These are phyloP conservation scores for Tyria jacobaeae DNA, from an alignment of 2,888 invertebrate genomes.

Conservation along the genomic window DNA sequence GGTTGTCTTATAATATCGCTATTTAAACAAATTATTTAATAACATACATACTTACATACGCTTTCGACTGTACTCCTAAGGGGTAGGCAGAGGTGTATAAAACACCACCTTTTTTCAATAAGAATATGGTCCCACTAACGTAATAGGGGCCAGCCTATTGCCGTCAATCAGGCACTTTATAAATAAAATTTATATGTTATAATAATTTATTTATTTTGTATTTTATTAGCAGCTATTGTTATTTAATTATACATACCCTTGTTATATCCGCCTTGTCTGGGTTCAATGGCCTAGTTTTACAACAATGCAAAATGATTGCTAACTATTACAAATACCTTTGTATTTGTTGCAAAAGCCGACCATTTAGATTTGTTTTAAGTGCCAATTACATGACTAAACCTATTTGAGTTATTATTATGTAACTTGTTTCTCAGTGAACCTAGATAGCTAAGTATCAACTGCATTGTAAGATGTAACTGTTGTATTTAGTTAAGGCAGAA, in stretches of 20 bases:
- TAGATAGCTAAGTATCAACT: neutral
- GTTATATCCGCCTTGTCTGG: constrained; percentile 43
- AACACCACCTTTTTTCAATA: too few relatives aligned
- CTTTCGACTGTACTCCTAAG: too few relatives aligned
- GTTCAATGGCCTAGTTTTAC: constrained; percentile 41
- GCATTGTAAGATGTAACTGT: neutral
- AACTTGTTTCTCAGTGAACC: constrained; percentile 14
- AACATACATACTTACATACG: too few relatives aligned
- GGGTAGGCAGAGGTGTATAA: too few relatives aligned
- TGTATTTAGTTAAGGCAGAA: neutral
- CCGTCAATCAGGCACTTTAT: too few relatives aligned
- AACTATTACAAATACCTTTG: constrained; percentile 44
- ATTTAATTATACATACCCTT: constrained; percentile 29
- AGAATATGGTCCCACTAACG: too few relatives aligned
- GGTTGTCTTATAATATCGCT: neutral
- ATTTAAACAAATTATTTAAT: neutral
- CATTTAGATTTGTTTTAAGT: constrained; percentile 31
- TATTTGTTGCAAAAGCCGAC: constrained; percentile 35
- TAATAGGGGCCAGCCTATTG: too few relatives aligned
- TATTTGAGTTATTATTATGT: constrained; percentile 30
- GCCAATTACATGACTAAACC: constrained; percentile 29
- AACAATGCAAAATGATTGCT: constrained; percentile 41
- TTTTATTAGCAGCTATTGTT: neutral
- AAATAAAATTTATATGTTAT: too few relatives aligned
- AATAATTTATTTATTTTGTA: too few relatives aligned